Evolutionary conservation across 2,113 vertebrate species (phyloP), one percentile per base, ranked within the genome.

Genomic region (Epinephelus fuscoguttatus): DNA sequence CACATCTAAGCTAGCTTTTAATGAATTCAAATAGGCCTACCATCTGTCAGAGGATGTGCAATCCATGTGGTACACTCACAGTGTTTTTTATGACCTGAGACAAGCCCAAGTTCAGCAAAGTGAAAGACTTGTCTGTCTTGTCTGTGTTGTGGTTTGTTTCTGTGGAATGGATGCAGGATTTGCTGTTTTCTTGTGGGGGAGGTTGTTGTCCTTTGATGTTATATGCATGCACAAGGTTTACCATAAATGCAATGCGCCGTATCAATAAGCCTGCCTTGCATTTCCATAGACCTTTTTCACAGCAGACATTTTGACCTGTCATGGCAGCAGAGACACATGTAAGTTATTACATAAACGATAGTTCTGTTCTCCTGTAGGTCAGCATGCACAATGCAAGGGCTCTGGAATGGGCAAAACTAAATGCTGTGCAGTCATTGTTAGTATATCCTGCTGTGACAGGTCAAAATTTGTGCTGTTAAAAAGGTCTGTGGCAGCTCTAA

Each of bases 331-430:
- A 73, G 45, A 53, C 59, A 63, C 49, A 55, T 76, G 61, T 70
- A 62, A 61, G 19, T 27, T 61, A 84, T 74, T 21, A 77, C 50
- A 74, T 70, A 66, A 66, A 56, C 69, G 52, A n/a, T 40, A 19
- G 12, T 27, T 69, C 18, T n/a, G 62, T 42, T 42, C 17, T 23
- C 21, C 37, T 57, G 40, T 42, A 13, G 63, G 40, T 2, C 40
- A 61, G 13, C 14, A n/a, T 14, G 19, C 49, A 55, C 66, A 60
- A 33, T 30, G 12, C n/a, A 70, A 55, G 12, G 23, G 6, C 25
- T 18, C 25, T 69, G 25, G 25, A 30, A 33, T 30, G 23, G 59
- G 40, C 15, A 23, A 53, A 80, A 67, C 12, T 33, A 37, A 37
- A 37, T 37, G 33, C 33, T 45, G 4, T 27, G 37, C 11, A 49